phyloP scores from a whole-genome alignment of 2,797 vertebrate species.

The Tapera naevia region DNA sequence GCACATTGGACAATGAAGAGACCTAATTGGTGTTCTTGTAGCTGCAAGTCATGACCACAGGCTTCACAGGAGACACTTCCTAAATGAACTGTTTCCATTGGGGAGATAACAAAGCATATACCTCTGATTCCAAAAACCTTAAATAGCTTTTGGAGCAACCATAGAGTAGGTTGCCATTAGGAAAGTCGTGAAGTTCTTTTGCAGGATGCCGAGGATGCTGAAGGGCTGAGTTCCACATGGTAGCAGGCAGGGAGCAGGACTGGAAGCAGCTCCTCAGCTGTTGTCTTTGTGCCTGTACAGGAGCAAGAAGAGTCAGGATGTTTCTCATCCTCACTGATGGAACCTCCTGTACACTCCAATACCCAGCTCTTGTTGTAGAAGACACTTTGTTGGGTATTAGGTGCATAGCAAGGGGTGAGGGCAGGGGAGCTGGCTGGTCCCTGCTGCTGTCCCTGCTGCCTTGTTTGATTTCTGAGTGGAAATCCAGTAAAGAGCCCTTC shows the following conservation, averaged over 20 bases:
- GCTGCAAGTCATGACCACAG: background rate
- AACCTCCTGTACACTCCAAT: background rate
- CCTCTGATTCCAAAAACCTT: background rate
- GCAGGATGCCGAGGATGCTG: background rate
- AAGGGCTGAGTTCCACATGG: background rate
- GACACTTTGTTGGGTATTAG: background rate
- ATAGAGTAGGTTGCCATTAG: background rate
- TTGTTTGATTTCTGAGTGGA: background rate
- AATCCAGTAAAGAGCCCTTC: background rate
- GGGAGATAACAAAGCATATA: background rate
- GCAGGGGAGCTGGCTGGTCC: background rate
- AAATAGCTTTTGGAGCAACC: background rate
- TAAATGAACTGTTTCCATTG: background rate
- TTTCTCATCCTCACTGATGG: background rate
- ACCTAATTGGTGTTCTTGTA: background rate
- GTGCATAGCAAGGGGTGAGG: background rate
- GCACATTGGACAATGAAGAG: background rate
- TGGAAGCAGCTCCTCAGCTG: background rate
- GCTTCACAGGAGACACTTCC: background rate
- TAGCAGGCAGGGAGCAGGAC: background rate
- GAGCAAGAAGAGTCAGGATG: background rate
- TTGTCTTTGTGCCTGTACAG: background rate
- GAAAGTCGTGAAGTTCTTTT: background rate
- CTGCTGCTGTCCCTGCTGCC: accelerated
- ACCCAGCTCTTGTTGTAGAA: background rate